Percentiles rank a stretch among this genome's conserved stretches.
These are phyloP conservation scores for Pao palembangensis DNA, from an alignment of 2,113 vertebrate species.

Conservation along the genomic window DNA sequence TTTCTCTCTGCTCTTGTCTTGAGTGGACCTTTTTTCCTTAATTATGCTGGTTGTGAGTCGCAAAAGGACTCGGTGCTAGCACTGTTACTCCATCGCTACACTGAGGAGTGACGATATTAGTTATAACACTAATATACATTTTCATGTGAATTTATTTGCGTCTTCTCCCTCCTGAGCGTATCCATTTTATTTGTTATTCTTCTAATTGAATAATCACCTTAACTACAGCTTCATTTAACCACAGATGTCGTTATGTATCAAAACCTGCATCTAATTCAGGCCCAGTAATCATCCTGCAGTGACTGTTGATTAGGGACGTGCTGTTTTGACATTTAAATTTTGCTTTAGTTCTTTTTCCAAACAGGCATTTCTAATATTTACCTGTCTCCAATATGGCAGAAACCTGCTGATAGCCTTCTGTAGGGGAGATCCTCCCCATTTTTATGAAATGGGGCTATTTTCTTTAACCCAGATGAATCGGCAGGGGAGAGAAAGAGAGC, in stretches of 20 bases:
- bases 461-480: slow-evolving; percentile 36
- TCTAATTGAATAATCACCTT: background rate
- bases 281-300: background rate
- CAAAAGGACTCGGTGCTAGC: too few species aligned
- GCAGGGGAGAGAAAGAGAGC: background rate
- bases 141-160: too few species aligned
- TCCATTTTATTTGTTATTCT: background rate
- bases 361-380: slow-evolving; percentile 12
- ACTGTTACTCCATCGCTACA: too few species aligned
- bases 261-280: background rate
- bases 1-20: too few species aligned
- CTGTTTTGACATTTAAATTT: background rate
- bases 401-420: slow-evolving; percentile 3
- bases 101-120: too few species aligned
- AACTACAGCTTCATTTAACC: background rate
- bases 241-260: too few species aligned
- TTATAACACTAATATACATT: too few species aligned
- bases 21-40: too few species aligned
- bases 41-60: too few species aligned
- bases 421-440: background rate
- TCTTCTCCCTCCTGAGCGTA: too few species aligned
- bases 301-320: slow-evolving; percentile 14
- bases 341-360: slow-evolving; percentile 10
- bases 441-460: slow-evolving; percentile 17
- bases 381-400: background rate